phyloP scores from a whole-genome alignment of 2,797 vertebrate genomes.

The Tragopan temminckii region DNA sequence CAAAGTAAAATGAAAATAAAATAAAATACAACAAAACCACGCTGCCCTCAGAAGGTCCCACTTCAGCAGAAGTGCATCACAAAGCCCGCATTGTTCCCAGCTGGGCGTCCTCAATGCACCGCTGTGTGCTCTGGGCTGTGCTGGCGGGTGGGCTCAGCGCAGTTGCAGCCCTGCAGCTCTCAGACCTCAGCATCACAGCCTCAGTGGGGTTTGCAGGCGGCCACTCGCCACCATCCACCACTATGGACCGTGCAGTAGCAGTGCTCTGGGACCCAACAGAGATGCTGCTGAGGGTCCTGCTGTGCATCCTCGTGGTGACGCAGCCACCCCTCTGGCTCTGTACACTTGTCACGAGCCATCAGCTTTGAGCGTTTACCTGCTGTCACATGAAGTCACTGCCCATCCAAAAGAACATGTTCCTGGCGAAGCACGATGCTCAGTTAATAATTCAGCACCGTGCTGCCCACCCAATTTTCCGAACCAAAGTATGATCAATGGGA shows the following conservation, averaged over 20 bases:
- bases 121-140: background rate
- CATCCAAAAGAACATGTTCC: conserved; percentile 80
- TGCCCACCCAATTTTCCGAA: conserved; percentile 82
- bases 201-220: fast-evolving
- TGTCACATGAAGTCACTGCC: conserved; percentile 9
- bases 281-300: background rate
- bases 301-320: too few relatives aligned
- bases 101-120: conserved; percentile 8
- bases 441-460: conserved; percentile 87
- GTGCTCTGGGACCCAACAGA: background rate
- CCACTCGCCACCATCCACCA: fast-evolving
- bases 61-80: conserved; percentile 32
- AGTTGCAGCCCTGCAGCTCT: too few relatives aligned
- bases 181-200: too few relatives aligned
- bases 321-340: too few relatives aligned
- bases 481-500: conserved; percentile 88
- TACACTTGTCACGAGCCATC: too few relatives aligned
- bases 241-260: too few relatives aligned
- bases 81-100: conserved; percentile 71
- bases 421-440: conserved; percentile 81
- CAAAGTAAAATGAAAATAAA: conserved; percentile 42
- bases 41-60: background rate
- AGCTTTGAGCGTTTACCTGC: too few relatives aligned
- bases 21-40: conserved; percentile 42
- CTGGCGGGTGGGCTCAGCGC: too few relatives aligned